These are phyloP conservation scores for Micropoecilia bifurca DNA, from an alignment of 2,797 vertebrate genomes.

Conservation along the genomic window DNA sequence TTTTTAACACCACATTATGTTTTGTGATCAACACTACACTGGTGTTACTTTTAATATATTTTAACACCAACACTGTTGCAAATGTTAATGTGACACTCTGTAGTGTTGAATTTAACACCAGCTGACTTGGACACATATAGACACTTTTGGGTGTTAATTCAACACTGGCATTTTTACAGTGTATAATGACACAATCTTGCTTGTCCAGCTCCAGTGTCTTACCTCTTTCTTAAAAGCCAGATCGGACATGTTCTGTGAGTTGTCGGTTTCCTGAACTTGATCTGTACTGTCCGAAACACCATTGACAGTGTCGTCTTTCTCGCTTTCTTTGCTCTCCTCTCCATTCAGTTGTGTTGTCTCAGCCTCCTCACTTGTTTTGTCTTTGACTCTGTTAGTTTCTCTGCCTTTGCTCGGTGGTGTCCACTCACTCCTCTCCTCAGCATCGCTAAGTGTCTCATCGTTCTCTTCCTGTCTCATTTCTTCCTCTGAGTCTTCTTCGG, in stretches of 20 bases:
- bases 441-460: not conserved
- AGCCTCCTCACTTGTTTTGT: not conserved
- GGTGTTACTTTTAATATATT: too few relatives aligned
- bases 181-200: not conserved
- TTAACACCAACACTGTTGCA: too few relatives aligned
- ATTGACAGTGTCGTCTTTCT: slow-evolving; percentile 40
- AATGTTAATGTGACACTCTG: too few relatives aligned
- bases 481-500: slow-evolving; percentile 37
- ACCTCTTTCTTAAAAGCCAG: slow-evolving; percentile 82
- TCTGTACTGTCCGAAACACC: slow-evolving; percentile 37
- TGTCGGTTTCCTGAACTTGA: slow-evolving; percentile 24
- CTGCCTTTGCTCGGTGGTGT: slow-evolving; percentile 4
- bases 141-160: too few relatives aligned
- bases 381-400: not conserved
- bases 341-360: slow-evolving; percentile 47
- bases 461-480: slow-evolving; percentile 28
- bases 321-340: slow-evolving; percentile 42
- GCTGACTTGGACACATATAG: too few relatives aligned
- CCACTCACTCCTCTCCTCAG: slow-evolving; percentile 13
- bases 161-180: too few relatives aligned
- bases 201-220: slow-evolving; percentile 14
- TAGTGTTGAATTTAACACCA: too few relatives aligned
- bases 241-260: slow-evolving; percentile 71
- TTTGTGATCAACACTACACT: too few relatives aligned
- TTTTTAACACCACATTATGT: too few relatives aligned